These are phyloP conservation scores for Equus przewalskii DNA, from an alignment of 2,113 vertebrate genomes.

Conservation along the genomic window DNA sequence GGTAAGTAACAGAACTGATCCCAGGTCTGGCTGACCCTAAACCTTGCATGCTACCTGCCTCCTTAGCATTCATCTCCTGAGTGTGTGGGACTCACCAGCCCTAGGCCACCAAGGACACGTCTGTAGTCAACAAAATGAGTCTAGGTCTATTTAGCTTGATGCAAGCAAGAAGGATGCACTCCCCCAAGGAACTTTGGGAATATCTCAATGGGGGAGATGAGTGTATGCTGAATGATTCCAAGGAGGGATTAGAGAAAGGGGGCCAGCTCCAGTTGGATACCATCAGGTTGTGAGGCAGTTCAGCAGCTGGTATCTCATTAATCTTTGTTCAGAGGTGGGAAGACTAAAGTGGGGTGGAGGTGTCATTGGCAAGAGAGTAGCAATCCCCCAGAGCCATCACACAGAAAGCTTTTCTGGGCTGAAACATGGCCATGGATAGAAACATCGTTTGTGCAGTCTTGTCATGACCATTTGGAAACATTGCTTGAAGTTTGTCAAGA, in stretches of 20 bases:
- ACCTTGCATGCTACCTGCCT: rapidly evolving
- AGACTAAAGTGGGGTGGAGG: background rate
- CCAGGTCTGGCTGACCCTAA: background rate
- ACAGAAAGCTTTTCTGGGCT: background rate
- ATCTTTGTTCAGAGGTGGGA: background rate
- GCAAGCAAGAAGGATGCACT: background rate
- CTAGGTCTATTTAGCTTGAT: background rate
- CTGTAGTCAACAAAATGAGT: background rate
- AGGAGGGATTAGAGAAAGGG: background rate
- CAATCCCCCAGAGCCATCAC: background rate
- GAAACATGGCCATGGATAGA: background rate
- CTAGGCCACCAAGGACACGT: background rate
- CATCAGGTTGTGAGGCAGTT: background rate
- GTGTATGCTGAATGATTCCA: background rate
- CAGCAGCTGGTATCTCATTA: no score
- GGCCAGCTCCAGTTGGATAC: background rate
- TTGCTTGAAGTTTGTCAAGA: background rate
- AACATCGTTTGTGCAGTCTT: background rate
- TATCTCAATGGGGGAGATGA: background rate
- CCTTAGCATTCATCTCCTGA: no score
- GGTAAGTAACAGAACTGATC: background rate
- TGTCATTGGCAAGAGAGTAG: background rate
- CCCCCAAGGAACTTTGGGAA: background rate
- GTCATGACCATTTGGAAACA: background rate
- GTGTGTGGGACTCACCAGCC: background rate